phyloP scores from a whole-genome alignment of 2,888 invertebrate genomes.

The Ganaspis brasiliensis region DNA sequence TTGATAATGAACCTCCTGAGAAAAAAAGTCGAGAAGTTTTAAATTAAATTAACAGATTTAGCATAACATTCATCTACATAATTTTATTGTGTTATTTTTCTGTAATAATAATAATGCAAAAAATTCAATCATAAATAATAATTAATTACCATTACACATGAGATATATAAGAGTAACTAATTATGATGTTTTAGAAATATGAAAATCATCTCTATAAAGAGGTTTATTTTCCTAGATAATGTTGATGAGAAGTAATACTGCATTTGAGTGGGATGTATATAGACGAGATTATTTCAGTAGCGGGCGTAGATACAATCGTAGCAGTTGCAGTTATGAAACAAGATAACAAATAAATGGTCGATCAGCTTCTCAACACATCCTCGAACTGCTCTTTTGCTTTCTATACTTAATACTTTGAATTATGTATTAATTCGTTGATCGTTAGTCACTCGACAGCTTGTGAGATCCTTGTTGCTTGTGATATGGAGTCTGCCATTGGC shows the following conservation, averaged over 20 bases:
- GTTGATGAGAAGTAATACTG: background rate
- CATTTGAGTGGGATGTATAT: background rate
- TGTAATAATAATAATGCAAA: no score
- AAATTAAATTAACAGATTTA: no score
- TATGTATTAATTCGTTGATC: constrained; percentile 44
- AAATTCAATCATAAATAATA: no score
- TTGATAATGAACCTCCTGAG: no score
- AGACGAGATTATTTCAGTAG: constrained; percentile 5
- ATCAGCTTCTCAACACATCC: constrained; percentile 39
- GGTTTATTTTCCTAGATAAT: no score
- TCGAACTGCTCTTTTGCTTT: constrained; percentile 11
- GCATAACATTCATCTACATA: no score
- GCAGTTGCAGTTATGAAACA: constrained; percentile 59
- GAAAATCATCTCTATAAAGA: background rate
- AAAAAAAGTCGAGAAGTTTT: no score
- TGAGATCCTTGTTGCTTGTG: constrained; percentile 41
- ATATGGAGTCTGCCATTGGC: constrained; percentile 53
- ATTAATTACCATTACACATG: no score
- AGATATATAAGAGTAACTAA: no score
- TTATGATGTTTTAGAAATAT: background rate
- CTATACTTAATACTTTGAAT: constrained; percentile 19
- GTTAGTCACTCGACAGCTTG: constrained; percentile 7
- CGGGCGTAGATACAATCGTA: constrained; percentile 12
- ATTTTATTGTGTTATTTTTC: no score
- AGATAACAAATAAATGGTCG: constrained; percentile 56